Conservation (phyloP, 2,113 vertebrate genomes). For the Apaloderma vittatum region DNA sequence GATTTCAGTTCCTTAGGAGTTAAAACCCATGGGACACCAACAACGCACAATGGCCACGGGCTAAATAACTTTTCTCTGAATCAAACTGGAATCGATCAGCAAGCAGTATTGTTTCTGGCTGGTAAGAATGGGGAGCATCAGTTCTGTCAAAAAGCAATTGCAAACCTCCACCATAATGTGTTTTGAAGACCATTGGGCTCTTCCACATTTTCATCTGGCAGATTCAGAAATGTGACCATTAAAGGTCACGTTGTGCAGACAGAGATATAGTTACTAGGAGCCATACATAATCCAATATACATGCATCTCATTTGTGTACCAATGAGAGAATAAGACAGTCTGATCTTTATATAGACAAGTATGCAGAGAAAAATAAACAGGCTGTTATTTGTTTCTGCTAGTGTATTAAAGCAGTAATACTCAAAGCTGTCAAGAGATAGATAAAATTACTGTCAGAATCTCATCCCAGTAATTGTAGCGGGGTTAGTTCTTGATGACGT, state of each 20-base stretch:
- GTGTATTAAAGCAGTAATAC: neutral
- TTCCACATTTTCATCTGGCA: neutral
- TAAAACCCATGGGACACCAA: neutral
- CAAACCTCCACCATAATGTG: neutral
- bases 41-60: neutral
- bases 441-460: neutral
- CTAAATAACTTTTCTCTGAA: neutral
- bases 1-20: neutral
- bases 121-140: neutral
- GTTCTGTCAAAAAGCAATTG: neutral
- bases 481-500: neutral
- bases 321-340: neutral
- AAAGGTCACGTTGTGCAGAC: neutral
- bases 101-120: neutral
- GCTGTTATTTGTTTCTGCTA: neutral
- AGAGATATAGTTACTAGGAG: neutral
- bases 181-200: neutral
- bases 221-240: neutral
- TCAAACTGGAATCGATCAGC: neutral
- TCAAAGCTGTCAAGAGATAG: neutral
- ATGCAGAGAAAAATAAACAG: neutral
- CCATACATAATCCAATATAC: neutral
- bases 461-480: neutral
- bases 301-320: neutral
- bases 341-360: neutral